Evolutionary conservation across 2,797 vertebrate species (phyloP), one percentile per base, ranked within the genome.

Genomic region (Jordanella pulchra): DNA sequence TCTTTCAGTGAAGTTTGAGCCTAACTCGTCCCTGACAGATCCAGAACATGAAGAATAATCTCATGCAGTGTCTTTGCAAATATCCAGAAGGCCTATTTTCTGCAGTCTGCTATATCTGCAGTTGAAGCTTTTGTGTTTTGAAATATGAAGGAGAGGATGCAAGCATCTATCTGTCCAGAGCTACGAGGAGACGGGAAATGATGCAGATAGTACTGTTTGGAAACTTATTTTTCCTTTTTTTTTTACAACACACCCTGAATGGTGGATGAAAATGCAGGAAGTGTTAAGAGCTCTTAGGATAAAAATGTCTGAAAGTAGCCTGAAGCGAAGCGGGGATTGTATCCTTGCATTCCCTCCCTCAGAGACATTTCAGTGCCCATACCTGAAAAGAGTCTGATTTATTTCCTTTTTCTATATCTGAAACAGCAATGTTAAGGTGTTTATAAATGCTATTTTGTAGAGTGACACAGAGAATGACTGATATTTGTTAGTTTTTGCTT

Each of bases 241-340:
- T 28, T 35, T 51, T 25, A 15, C 30, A 53, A 30, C 65, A n/a
- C 65, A 51, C 21, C 47, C 47, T 35, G 30, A 51, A 67, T 42
- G 32, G 23, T 42, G 35, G 60, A 42, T 17, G 35, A 63, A 23
- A 42, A 44, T 44, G 23, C 5, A 25, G 60, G 60, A 44, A 64
- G 60, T 44, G 23, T 44, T 64, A n/a, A 64, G 14, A 64, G 60
- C 60, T 25, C n/a, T 64, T 64, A 64, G 39, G 60, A 64, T 35
- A 64, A 64, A 61, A 64, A 25, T 64, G 35, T 44, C 60, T 42
- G 39, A 1, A 44, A 44, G 35, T 25, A 64, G 60, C 39, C 60
- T 64, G 39, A n/a, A 42, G 39, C n/a, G n/a, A 64, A 64, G 25
- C n/a, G 25, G n/a, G 53, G n/a, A 54, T 25, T 54, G 53, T 35